Evolutionary conservation across 2,113 vertebrate genomes (phyloP).

Genomic region (Pterocles orientalis): DNA sequence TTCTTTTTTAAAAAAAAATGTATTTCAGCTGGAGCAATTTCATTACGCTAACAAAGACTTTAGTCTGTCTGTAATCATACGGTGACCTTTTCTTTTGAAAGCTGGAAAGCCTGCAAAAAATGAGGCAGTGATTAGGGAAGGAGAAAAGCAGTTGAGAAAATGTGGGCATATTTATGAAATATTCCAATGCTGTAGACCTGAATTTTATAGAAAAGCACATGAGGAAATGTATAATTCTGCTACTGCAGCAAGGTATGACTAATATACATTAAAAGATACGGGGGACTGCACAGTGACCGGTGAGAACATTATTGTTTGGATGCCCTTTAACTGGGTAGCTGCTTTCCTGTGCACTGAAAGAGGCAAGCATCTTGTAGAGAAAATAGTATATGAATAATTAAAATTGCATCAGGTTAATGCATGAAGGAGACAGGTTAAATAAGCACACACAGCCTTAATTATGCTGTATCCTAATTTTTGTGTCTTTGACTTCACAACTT

Average conservation of each 20-base stretch:
- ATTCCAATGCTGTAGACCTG: background rate
- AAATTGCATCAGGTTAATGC: background rate
- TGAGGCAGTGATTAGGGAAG: background rate
- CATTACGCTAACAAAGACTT: background rate
- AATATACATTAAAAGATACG: background rate
- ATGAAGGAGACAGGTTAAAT: background rate
- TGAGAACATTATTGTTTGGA: background rate
- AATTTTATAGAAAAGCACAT: background rate
- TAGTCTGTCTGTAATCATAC: background rate
- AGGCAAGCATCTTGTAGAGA: background rate
- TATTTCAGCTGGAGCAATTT: background rate
- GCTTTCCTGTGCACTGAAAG: background rate
- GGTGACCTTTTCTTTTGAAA: conserved; percentile 41
- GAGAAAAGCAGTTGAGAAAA: background rate
- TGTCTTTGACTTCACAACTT: background rate
- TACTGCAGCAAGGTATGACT: background rate
- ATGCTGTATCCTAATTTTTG: background rate
- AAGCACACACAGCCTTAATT: background rate
- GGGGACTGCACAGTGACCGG: background rate
- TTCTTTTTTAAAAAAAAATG: background rate
- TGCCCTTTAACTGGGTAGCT: background rate
- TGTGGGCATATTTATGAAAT: background rate
- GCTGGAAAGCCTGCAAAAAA: background rate
- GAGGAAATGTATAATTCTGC: background rate
- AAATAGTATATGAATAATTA: conserved; percentile 5